Evolutionary conservation across 2,113 vertebrate genomes (phyloP).

Genomic region (Chlorodrepanis virens): DNA sequence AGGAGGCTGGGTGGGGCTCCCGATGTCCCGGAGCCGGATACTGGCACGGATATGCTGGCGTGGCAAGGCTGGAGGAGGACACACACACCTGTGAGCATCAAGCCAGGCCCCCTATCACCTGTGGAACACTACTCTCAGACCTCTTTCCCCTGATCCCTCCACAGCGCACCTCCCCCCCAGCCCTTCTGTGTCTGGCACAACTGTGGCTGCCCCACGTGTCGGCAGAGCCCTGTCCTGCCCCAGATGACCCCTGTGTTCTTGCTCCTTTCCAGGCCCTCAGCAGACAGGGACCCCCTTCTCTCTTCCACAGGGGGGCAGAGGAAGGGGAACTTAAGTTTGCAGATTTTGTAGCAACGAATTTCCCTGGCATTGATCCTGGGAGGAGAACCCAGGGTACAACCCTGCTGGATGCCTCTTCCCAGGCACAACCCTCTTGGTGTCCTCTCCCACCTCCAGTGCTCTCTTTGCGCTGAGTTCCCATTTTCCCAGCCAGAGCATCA

Average conservation of each 20-base stretch:
- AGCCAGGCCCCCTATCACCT: not conserved
- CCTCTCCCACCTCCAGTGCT: not conserved
- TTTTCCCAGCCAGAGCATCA: not conserved
- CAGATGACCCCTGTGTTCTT: not conserved
- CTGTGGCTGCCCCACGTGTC: not conserved
- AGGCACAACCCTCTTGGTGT: not conserved
- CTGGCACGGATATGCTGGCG: conserved; percentile 64
- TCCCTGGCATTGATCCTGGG: not conserved
- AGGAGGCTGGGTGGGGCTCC: conserved; percentile 32
- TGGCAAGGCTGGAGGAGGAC: not conserved
- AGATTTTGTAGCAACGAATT: not conserved
- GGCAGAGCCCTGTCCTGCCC: rapidly evolving
- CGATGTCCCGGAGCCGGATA: conserved; percentile 62
- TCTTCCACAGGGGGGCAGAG: not conserved
- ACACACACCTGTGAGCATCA: not conserved
- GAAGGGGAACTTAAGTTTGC: not conserved
- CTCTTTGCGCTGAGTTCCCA: not conserved
- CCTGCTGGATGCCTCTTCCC: not conserved
- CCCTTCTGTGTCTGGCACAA: not conserved
- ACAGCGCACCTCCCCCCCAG: too few relatives aligned
- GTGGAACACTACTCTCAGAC: rapidly evolving
- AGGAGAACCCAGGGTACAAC: not conserved
- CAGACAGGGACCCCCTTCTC: not conserved
- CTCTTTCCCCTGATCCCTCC: not conserved
- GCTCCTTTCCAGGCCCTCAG: not conserved